phyloP scores from a whole-genome alignment of 2,113 vertebrate genomes.

The Clupea harengus region DNA sequence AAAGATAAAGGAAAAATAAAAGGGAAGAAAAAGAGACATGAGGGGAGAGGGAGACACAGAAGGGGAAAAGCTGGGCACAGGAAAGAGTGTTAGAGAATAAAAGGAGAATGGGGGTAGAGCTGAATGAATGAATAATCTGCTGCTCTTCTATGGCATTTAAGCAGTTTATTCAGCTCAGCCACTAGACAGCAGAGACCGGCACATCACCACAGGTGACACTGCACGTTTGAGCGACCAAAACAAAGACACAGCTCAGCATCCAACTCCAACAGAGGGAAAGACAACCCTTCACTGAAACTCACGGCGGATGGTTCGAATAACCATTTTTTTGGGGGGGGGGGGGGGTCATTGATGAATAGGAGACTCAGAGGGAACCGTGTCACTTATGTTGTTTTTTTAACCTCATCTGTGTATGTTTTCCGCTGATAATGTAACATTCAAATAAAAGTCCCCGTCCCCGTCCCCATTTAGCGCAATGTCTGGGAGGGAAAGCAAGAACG shows the following conservation, averaged over 20 bases:
- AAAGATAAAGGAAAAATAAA: too few species aligned
- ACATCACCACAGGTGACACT: not conserved
- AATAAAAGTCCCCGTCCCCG: too few species aligned
- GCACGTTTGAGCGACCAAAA: not conserved
- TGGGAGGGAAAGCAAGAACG: not conserved
- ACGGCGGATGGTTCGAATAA: not conserved
- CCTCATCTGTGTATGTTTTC: too few species aligned
- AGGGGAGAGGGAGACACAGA: too few species aligned
- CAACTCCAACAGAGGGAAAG: not conserved
- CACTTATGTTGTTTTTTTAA: not conserved
- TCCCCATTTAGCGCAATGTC: not conserved
- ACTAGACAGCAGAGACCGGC: not conserved
- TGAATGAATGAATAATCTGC: constrained; percentile 27
- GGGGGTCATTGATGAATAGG: too few species aligned
- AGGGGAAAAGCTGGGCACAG: not conserved
- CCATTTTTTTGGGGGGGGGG: too few species aligned
- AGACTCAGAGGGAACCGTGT: not conserved
- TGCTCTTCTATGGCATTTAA: constrained; percentile 30
- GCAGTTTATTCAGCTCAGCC: constrained; percentile 33
- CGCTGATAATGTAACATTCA: too few species aligned
- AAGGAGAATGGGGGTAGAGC: not conserved
- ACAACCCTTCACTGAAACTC: not conserved
- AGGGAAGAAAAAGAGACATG: too few species aligned
- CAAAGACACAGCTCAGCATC: constrained; percentile 1
- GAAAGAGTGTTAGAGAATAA: not conserved